Base-by-base conservation (phyloP, 2,797 vertebrate species). In the Premnoplex brunnescens region DNA sequence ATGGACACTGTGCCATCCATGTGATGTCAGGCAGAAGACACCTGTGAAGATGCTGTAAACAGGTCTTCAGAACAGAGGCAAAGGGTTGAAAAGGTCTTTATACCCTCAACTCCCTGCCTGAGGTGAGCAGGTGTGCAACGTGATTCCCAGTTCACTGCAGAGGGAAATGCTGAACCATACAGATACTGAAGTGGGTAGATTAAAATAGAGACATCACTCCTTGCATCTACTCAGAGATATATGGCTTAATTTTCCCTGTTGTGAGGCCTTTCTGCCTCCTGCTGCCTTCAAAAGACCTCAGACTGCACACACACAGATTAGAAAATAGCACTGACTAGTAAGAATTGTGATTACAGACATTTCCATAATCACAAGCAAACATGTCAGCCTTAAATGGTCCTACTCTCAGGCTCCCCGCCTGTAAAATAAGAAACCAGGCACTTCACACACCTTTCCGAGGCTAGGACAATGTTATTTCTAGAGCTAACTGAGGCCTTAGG, bases 1-100 rank as follows among this genome's bases (percentile, higher is more conserved):
- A 32, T 0, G 0, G 1, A 12, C 32, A 49, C 22, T 0, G 0
- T 1, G 2, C 6, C 2, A 0, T 15, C 59, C 2, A 2, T 2
- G 1, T 12, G 16, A n/a, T 3, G 2, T 7, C 27, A 30, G n/a
- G 34, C 39, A n/a, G 34, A 2, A 64, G 24, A 16, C 10, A n/a
- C 8, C 4, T 62, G n/a, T 14, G 0, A 0, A 9, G 13, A 3
- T 22, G 34, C 3, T 39, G 4, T 5, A 7, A 63, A 9, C 9
- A 32, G 4, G 10, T 7, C 54, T 22, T 32, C 27, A 62, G 19
- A 13, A 55, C 12, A 63, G 43, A 89, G 12, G 9, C 4, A 51
- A 62, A 73, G 12, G 12, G 7, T 8, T 44, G n/a, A 79, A 75
- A 78, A 69, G 9, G 13, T 75, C 19, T 76, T 73, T 84, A 72